These are phyloP conservation scores for Thermophis baileyi DNA, from an alignment of 2,113 vertebrate species.

Conservation along the genomic window DNA sequence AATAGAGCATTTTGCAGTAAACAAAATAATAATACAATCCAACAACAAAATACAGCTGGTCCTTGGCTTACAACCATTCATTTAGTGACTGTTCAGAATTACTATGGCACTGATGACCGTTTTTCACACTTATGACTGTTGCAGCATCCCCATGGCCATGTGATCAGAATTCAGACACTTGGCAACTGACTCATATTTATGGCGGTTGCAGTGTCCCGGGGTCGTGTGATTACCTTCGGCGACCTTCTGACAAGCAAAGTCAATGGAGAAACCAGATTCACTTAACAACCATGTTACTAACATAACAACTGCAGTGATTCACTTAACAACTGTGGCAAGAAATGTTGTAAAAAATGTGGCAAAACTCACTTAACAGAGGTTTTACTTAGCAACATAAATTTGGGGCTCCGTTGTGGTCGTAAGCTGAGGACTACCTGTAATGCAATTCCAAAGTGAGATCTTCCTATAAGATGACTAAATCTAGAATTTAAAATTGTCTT, in stretches of 20 bases:
- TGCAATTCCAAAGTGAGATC: background rate
- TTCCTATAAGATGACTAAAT: background rate
- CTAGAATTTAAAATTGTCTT: background rate
- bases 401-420: background rate
- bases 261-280: background rate
- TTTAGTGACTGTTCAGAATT: background rate
- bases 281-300: background rate
- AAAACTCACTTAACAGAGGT: background rate
- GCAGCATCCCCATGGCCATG: background rate
- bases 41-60: background rate
- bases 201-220: background rate
- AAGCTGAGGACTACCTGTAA: background rate
- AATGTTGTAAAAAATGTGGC: background rate
- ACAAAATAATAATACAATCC: background rate
- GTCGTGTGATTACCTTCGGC: rapidly evolving
- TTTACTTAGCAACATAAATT: background rate
- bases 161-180: background rate
- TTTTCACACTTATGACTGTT: background rate
- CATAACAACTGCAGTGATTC: background rate
- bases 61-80: background rate
- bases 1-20: background rate
- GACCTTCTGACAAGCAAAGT: background rate
- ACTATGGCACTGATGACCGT: background rate
- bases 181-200: background rate
- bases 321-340: background rate